Base-by-base conservation (phyloP, 2,113 vertebrate species). In the Hemibagrus wyckioides region DNA sequence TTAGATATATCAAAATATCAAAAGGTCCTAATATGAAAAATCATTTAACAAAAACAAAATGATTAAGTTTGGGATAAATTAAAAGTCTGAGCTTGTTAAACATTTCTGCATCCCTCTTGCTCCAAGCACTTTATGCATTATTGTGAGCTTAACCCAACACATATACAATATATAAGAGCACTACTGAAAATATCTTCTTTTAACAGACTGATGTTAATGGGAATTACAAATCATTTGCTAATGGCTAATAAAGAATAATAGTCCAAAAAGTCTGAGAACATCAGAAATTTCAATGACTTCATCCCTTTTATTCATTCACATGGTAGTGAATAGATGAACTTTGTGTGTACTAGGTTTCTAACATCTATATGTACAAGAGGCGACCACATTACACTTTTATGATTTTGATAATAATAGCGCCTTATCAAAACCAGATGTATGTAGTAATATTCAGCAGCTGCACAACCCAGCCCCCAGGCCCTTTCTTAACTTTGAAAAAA, bases 351-450 rank as follows among this genome's bases (percentile, higher is more conserved):
- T 91, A 89, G 92, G 92, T 91, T 93, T 93, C 90, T 93, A 90
- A 91, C 90, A 93, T 94, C 93, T 92, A 94, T 94, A 94, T 93
- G 91, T 94, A 87, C 93, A 93, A 93, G 91, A 91, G 92, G 69
- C 21, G 92, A 90, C 93, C 93, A 91, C 94, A 93, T 95, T 94
- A 94, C 92, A 92, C 94, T 94, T 95, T 95, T 94, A 95, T 95
- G 94, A 95, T 95, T 95, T 95, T 95, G 94, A 95, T 96, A 95
- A 95, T 95, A 96, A 96, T 94, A 93, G 93, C 90, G 82, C 92
- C 93, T 95, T 94, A 96, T 96, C 95, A 89, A 93, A 95, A 94
- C 95, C 95, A 96, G 93, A 95, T 96, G 95, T 91, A 92, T 88
- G 93, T 92, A 92, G 93, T 95, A 95, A 95, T 95, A 95, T 93